Evolutionary conservation across 2,113 vertebrate genomes (phyloP).

Genomic region (Climacteris rufus): DNA sequence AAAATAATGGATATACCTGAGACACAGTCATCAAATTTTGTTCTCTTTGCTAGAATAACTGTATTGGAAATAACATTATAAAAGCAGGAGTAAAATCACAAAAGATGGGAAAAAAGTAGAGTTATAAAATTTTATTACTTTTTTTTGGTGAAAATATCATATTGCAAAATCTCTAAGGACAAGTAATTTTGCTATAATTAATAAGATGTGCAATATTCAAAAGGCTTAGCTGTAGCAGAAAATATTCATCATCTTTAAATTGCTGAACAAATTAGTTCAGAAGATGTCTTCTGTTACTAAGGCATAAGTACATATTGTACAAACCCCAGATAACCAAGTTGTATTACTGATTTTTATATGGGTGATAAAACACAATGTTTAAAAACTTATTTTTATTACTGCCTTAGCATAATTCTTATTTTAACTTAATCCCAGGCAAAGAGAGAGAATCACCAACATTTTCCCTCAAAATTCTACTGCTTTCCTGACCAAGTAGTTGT

Average conservation of each 20-base stretch:
- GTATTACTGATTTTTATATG: not conserved
- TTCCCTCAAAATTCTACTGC: not conserved
- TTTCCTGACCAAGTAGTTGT: not conserved
- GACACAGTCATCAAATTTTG: not conserved
- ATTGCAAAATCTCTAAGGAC: not conserved
- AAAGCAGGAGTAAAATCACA: not conserved
- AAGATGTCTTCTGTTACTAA: not conserved
- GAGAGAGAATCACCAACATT: not conserved
- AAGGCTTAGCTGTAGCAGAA: not conserved
- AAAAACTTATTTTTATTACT: not conserved
- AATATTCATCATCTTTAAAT: not conserved
- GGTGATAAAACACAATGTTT: not conserved
- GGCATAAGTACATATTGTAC: not conserved
- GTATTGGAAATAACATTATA: not conserved
- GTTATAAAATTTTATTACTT: not conserved
- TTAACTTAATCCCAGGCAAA: not conserved
- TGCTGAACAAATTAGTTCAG: not conserved
- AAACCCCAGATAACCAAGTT: not conserved
- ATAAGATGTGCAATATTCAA: not conserved
- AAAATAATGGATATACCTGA: not conserved
- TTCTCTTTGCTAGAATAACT: not conserved
- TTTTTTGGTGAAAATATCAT: not conserved
- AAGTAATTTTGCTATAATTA: not conserved
- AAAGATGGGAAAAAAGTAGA: not conserved
- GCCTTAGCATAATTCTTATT: not conserved